Conservation (phyloP, 2,113 vertebrate species). For the Hemichromis elongatus region DNA sequence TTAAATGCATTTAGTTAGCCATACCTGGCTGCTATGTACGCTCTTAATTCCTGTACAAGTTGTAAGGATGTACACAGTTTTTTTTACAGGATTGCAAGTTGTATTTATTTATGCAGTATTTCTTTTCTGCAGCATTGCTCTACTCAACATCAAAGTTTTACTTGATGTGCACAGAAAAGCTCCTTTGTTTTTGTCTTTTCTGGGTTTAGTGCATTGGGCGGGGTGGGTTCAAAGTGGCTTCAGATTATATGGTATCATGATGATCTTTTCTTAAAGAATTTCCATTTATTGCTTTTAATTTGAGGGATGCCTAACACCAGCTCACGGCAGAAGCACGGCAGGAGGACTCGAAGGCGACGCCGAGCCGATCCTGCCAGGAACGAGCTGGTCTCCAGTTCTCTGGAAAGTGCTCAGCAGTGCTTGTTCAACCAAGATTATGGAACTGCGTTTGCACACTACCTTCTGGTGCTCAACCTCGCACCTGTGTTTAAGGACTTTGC, state of each 20-base stretch:
- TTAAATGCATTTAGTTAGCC: background rate
- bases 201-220: background rate
- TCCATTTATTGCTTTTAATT: background rate
- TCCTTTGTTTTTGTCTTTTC: background rate
- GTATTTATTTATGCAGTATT: background rate
- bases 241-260: background rate
- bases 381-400: conserved; percentile 84
- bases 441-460: conserved; percentile 93
- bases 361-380: conserved; percentile 75
- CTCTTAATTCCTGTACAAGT: background rate
- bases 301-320: conserved; percentile 71
- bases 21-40: background rate
- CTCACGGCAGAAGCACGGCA: conserved; percentile 55
- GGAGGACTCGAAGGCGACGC: conserved; percentile 53
- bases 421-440: conserved; percentile 87
- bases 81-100: background rate
- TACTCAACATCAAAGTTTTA: background rate
- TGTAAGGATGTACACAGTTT: background rate
- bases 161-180: background rate
- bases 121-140: background rate
- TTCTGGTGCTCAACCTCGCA: conserved; percentile 88
- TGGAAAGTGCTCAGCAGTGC: conserved; percentile 91
- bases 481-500: conserved; percentile 82
- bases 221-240: background rate
- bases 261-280: background rate